Conservation (phyloP, 2,113 vertebrate species). For the Apodemus sylvaticus region DNA sequence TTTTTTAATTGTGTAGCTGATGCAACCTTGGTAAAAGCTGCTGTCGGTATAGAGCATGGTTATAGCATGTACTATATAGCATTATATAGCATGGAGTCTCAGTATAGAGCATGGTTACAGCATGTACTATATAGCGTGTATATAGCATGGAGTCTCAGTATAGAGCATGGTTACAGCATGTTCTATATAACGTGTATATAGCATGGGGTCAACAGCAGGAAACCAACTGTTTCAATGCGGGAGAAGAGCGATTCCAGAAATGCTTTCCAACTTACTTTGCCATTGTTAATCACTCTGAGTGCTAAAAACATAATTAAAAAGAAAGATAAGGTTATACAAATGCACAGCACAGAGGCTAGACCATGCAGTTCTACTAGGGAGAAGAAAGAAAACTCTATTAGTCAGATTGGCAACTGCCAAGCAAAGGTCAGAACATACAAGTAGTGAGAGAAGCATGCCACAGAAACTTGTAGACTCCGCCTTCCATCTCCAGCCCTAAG, state of each 20-base stretch:
- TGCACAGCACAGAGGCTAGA: slow-evolving; percentile 7
- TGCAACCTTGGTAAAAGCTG: neutral
- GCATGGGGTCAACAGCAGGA: slow-evolving; percentile 9
- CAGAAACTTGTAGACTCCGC: neutral
- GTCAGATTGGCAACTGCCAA: neutral
- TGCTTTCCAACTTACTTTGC: slow-evolving; percentile 77
- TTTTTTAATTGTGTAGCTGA: neutral
- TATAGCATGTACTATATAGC: too few relatives aligned
- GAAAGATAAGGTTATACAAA: slow-evolving; percentile 71
- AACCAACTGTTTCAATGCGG: neutral
- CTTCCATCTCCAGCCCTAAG: neutral
- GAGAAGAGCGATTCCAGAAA: slow-evolving; percentile 63
- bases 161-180: too few relatives aligned
- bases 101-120: too few relatives aligned
- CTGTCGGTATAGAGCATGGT: neutral
- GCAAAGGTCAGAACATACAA: neutral
- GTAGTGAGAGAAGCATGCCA: neutral
- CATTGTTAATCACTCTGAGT: slow-evolving; percentile 77
- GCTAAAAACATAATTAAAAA: slow-evolving; percentile 80
- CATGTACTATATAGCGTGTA: too few relatives aligned
- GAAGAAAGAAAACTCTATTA: neutral
- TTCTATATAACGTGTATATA: neutral
- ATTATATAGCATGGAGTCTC: too few relatives aligned
- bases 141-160: too few relatives aligned
- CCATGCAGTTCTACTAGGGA: slow-evolving; percentile 57